Conservation (phyloP, 92 coral and sea anemone species). For the Bergia puertoricense region DNA sequence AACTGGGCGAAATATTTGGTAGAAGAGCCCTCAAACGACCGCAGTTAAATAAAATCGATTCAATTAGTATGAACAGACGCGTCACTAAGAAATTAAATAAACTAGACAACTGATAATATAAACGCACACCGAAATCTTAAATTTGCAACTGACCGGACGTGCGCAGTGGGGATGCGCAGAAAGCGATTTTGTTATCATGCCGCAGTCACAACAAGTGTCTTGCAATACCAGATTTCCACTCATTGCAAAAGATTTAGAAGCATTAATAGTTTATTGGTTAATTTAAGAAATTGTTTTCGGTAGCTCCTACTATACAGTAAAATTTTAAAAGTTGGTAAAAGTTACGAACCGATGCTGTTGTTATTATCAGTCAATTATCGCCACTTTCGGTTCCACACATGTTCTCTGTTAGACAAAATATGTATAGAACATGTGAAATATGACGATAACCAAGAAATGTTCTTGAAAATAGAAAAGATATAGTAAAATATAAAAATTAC, state of each 20-base stretch:
- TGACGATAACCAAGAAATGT: too few relatives aligned
- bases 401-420: too few relatives aligned
- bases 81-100: not conserved
- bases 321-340: too few relatives aligned
- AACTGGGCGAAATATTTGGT: not conserved
- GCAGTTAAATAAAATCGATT: not conserved
- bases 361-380: too few relatives aligned
- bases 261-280: not conserved
- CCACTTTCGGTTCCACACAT: too few relatives aligned
- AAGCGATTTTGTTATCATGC: not conserved
- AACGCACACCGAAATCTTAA: not conserved
- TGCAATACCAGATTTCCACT: too few relatives aligned
- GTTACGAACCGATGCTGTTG: not conserved
- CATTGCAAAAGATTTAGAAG: too few relatives aligned
- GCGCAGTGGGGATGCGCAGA: conserved; percentile 6
- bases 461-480: too few relatives aligned
- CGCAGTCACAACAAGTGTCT: too few relatives aligned
- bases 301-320: not conserved
- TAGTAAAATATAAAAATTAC: too few relatives aligned
- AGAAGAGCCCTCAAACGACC: not conserved
- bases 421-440: too few relatives aligned
- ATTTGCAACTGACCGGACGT: not conserved
- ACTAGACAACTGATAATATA: not conserved
- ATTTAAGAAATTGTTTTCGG: too few relatives aligned
- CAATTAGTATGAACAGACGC: not conserved